Evolutionary conservation across 2,113 vertebrate species (phyloP), one percentile per base, ranked within the genome.

Genomic region (Odocoileus virginianus): DNA sequence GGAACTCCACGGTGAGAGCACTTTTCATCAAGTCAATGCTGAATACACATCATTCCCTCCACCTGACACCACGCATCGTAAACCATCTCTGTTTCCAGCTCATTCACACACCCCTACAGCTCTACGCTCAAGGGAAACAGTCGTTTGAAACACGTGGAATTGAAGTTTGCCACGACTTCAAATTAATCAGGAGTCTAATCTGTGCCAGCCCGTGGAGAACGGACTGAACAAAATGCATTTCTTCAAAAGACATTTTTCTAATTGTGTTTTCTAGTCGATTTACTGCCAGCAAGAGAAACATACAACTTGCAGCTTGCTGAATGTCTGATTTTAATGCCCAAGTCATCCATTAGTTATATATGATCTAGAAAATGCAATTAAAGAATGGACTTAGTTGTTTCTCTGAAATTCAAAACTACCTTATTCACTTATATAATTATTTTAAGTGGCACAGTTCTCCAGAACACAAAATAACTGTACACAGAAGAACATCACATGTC

Each of bases 181-280:
- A 67, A 96, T 90, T 84, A 81, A 97, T 92, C 61, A n/a, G 55
- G 74, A 61, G 84, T 95, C 79, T 93, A 21, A 83, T 94, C 88
- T 87, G 57, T 54, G 19, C 55, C 36, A 60, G 45, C 43, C 84
- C 50, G 0, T n/a, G 45, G 93, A 85, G 89, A 58, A 96, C 15
- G 23, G 33, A 27, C 5, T 17, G 43, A 96, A 92, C 14, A 60
- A 50, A 83, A 64, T 61, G 14, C 60, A n/a, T 81, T 94, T 98
- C 84, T 96, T 94, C 79, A 82, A 96, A 78, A 91, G 87, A 96
- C 55, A 57, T 91, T 96, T 93, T 64, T 84, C 84, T 97, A 91
- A 98, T 90, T 96, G 74, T 96, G 19, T 97, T 98, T 98, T 97
- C 94, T 90, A 92, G 92, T 94, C 13, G n/a, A 82, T 88, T 92